Percentiles rank a stretch among this genome's conserved stretches.
Evolutionary conservation across 2,888 invertebrate species (phyloP).

Genomic region (Netelia inedita): DNA sequence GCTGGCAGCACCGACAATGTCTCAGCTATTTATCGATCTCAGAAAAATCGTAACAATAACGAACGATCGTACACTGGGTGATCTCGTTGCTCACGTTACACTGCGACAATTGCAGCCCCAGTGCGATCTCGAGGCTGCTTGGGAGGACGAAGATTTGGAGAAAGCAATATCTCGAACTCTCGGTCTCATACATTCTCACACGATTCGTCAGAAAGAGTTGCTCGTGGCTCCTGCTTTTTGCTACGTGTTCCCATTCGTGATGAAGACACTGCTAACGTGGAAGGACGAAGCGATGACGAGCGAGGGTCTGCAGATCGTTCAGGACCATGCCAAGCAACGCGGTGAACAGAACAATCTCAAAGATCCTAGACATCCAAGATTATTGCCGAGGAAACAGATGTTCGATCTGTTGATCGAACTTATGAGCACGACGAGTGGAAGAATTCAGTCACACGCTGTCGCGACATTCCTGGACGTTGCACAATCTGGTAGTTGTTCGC

Average conservation of each 20-base stretch:
- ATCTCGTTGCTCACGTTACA: constrained; percentile 90
- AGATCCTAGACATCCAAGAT: constrained; percentile 90
- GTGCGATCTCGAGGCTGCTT: constrained; percentile 91
- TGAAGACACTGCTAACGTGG: constrained; percentile 87
- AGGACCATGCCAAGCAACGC: constrained; percentile 90
- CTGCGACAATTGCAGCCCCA: constrained; percentile 91
- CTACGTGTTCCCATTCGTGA: constrained; percentile 93
- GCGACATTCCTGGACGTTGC: constrained; percentile 94
- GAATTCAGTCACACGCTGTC: constrained; percentile 92
- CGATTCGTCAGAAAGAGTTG: constrained; percentile 84
- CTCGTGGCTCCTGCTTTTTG: constrained; percentile 92
- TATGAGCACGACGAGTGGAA: constrained; percentile 89
- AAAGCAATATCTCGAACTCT: constrained; percentile 89
- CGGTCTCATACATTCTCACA: constrained; percentile 86
- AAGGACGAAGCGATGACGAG: constrained; percentile 87
- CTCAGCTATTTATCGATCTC: constrained; percentile 88
- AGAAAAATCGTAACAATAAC: constrained; percentile 87
- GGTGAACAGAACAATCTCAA: constrained; percentile 84
- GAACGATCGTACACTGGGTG: constrained; percentile 85
- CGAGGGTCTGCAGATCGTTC: constrained; percentile 89
- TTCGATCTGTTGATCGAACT: constrained; percentile 92
- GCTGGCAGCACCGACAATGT: constrained; percentile 90
- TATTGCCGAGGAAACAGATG: constrained; percentile 93
- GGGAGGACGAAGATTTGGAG: constrained; percentile 90
- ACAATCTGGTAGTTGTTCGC: constrained; percentile 89